Percentiles rank a stretch among this genome's conserved stretches.
Evolutionary conservation across 2,888 invertebrate species (phyloP).

Genomic region (Lagria hirta): DNA sequence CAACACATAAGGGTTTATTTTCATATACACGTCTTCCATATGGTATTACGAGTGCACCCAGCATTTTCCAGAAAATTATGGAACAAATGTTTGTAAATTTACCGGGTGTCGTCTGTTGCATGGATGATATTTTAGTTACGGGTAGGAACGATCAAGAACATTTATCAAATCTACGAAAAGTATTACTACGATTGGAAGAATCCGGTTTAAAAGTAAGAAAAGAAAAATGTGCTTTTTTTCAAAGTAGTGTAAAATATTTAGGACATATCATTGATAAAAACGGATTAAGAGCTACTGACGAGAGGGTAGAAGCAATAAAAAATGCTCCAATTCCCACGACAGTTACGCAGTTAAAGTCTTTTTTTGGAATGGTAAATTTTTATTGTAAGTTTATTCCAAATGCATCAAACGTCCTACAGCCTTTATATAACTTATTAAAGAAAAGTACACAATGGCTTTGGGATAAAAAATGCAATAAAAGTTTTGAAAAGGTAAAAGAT

Average conservation of each 20-base stretch:
- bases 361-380: conserved; percentile 21
- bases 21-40: conserved; percentile 36
- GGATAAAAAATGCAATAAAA: conserved; percentile 4
- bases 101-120: conserved; percentile 14
- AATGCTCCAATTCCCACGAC: conserved; percentile 9
- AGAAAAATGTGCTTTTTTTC: conserved; percentile 35
- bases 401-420: conserved; percentile 4
- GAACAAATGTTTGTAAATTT: conserved; percentile 38
- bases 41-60: conserved; percentile 40
- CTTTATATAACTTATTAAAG: conserved; percentile 13
- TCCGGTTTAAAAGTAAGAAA: conserved; percentile 29
- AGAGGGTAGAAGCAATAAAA: conserved; percentile 29
- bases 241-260: conserved; percentile 27
- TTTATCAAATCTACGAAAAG: conserved; percentile 9
- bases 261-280: conserved; percentile 32
- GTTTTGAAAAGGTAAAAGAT: conserved; percentile 14
- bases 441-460: conserved; percentile 7
- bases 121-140: conserved; percentile 31
- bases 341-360: conserved; percentile 18
- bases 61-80: conserved; percentile 41
- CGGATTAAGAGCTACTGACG: conserved; percentile 29
- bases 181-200: conserved; percentile 25
- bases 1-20: conserved; percentile 37
- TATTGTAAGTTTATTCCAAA: conserved; percentile 25
- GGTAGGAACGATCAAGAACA: conserved; percentile 26